A percentile compares a stretch with the other conserved stretches of the same genome.
Evolutionary conservation across 2,888 invertebrate genomes (phyloP).

Genomic region (Drosophila lutescens): DNA sequence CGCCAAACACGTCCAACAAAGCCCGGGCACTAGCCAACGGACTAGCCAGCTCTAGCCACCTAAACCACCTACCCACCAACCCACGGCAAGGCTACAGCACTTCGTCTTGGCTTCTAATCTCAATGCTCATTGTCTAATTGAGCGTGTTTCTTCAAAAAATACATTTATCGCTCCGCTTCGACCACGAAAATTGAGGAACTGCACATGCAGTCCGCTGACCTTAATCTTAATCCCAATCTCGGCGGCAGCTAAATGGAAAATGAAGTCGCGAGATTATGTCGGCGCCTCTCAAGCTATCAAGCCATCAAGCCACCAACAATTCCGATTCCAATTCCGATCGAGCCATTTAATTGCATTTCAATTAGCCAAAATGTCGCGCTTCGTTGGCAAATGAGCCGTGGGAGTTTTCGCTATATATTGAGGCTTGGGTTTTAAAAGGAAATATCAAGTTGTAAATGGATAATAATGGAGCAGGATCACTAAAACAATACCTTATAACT

Average conservation of each 20-base stretch:
- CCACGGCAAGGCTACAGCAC: slow-evolving; percentile 50
- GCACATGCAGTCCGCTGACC: slow-evolving; percentile 47
- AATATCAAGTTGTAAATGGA: too few relatives aligned
- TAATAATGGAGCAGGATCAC: too few relatives aligned
- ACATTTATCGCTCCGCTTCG: slow-evolving; percentile 26
- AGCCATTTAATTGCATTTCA: slow-evolving; percentile 71
- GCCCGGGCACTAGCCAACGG: slow-evolving; percentile 13
- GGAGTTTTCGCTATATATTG: slow-evolving; percentile 16
- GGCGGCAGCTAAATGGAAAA: slow-evolving; percentile 12
- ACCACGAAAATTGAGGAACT: slow-evolving; percentile 74
- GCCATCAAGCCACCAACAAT: slow-evolving; percentile 10
- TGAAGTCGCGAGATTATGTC: background rate
- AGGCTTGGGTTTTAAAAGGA: background rate
- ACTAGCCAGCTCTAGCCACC: slow-evolving; percentile 1
- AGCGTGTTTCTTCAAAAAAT: slow-evolving; percentile 16
- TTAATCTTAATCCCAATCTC: slow-evolving; percentile 36
- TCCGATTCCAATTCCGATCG: slow-evolving; percentile 37
- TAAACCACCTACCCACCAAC: slow-evolving; percentile 9
- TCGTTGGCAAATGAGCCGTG: slow-evolving; percentile 50
- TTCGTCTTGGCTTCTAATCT: slow-evolving; percentile 25
- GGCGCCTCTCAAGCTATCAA: slow-evolving; percentile 11
- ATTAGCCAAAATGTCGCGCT: slow-evolving; percentile 71
- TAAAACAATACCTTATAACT: background rate
- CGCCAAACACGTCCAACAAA: slow-evolving; percentile 46
- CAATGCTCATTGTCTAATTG: slow-evolving; percentile 42